Base-by-base conservation (phyloP, 1,140 invertebrate genomes). In the Diplogasteroides magnus region DNA sequence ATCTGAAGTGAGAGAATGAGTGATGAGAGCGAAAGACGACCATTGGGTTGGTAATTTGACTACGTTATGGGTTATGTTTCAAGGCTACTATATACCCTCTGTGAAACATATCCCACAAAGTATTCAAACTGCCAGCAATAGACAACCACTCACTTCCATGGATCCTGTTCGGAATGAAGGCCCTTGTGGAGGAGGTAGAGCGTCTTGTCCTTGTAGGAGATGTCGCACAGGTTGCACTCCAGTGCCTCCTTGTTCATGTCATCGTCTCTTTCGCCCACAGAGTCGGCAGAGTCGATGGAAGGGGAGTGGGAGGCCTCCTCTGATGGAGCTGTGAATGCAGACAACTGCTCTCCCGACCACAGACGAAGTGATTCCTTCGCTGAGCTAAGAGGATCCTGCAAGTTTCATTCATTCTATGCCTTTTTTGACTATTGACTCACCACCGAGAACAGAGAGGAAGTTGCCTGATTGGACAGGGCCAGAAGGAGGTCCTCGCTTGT, bases 151-250 rank as follows among this genome's bases (percentile, higher is more conserved):
- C 23, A 63, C 61, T 93, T 93, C 92, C 93, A 97, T 0, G 94
- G 93, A 86, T 96, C 94, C 23, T 60, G 57, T 72, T 91, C 91
- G 77, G 95, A 91, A 86, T 97, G 94, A 83, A 94, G 92, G 72
- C 93, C 93, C 86, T 95, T 96, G 86, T 97, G 94, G 61, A 97
- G 87, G 85, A 96, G 93, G 85, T 96, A 97, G 31, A 97, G 86
- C 0, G 93, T 96, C 79, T 91, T 91, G 85, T 97, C 93, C 1
- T 91, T 91, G 85, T 95, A 97, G 6, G 91, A 89, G 73, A 97
- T 95, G 73, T 91, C 90, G 85, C 94, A 97, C 82, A 92, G 92
- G 25, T 88, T 87, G 83, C 91, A 93, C 77, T 90, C 88, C 37
- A 91, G 31, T 11, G 31, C 28, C 64, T 66, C 23, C 48, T 66